Conservation (phyloP, 2,113 vertebrate species). For the Etia nguti region DNA sequence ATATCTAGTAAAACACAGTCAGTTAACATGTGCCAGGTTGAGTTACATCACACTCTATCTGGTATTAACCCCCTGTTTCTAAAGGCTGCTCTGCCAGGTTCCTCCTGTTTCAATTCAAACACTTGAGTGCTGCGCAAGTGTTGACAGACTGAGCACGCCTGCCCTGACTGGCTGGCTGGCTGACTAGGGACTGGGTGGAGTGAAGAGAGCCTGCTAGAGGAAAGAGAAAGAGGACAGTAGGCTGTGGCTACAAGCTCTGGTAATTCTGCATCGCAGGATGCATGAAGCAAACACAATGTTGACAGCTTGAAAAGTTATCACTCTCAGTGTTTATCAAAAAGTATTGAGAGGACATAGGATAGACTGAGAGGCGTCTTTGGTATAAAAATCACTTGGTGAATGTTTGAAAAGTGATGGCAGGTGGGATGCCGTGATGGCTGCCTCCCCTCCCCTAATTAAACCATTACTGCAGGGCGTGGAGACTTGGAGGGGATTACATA, state of each 20-base stretch:
- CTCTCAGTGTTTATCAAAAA: not conserved
- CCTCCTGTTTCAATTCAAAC: constrained; percentile 58
- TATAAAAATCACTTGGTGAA: constrained; percentile 4
- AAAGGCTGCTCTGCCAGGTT: constrained; percentile 30
- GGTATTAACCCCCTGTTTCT: constrained; percentile 38
- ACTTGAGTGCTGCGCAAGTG: constrained; percentile 44
- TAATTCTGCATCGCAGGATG: constrained; percentile 18
- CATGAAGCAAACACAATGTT: constrained; percentile 24
- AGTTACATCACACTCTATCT: constrained; percentile 55
- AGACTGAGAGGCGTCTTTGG: constrained; percentile 11
- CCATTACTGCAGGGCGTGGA: constrained; percentile 63
- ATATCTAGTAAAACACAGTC: constrained; percentile 32
- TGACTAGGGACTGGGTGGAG: constrained; percentile 41
- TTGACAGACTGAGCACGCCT: constrained; percentile 70
- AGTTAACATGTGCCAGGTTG: constrained; percentile 25
- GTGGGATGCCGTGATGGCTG: constrained; percentile 38
- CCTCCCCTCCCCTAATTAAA: constrained; percentile 62
- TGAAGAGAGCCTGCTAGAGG: constrained; percentile 4
- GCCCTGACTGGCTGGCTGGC: constrained; percentile 37
- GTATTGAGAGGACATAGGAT: not conserved
- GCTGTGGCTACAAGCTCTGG: constrained; percentile 26
- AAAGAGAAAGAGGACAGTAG: constrained; percentile 15
- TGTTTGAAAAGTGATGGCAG: constrained; percentile 38
- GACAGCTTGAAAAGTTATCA: constrained; percentile 17
- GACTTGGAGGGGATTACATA: constrained; percentile 70